Evolutionary conservation across 1,140 invertebrate genomes (phyloP), one percentile per base, ranked within the genome.

Genomic region (Heliconius himera): DNA sequence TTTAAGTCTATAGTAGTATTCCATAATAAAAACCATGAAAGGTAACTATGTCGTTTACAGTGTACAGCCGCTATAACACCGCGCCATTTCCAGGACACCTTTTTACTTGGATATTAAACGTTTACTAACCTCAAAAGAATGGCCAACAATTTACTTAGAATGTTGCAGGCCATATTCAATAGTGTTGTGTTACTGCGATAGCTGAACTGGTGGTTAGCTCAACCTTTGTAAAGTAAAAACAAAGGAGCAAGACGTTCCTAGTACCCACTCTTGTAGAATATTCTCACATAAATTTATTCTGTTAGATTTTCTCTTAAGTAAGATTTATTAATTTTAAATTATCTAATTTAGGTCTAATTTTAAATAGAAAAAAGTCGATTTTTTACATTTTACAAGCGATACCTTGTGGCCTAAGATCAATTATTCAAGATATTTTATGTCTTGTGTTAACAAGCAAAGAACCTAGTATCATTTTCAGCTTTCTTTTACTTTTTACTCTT

Each of bases 51-150:
- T 77, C 66, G 76, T 78, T 71, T 56, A 70, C 71, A 77, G 54
- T 36, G 74, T 74, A 71, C 29, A 49, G 73, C 46, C 75, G 56
- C 79, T 46, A 74, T 77, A 81, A 74, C 76, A 72, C 41, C 3
- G 18, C 33, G 80, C 73, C 49, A 51, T 81, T 78, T 78, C 73
- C 80, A 81, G 76, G 76, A 74, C 13, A 74, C 76, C 80, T 72
- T 78, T 81, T 75, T 78, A 78, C 60, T 77, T 74, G 56, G 51
- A 49, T 70, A 73, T 74, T 71, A 78, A 81, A 72, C 73, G 54
- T 81, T 81, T 60, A 81, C 72, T 78, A 26, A 70, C 73, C 72
- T 71, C 54, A 46, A 74, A 76, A 56, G 29, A 60, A 76, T 60
- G 36, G 5, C 22, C n/a, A 33, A 77, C 79, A 77, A 70, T 76